These are phyloP conservation scores for Centropus unirufus DNA, from an alignment of 2,113 vertebrate species.

Conservation along the genomic window DNA sequence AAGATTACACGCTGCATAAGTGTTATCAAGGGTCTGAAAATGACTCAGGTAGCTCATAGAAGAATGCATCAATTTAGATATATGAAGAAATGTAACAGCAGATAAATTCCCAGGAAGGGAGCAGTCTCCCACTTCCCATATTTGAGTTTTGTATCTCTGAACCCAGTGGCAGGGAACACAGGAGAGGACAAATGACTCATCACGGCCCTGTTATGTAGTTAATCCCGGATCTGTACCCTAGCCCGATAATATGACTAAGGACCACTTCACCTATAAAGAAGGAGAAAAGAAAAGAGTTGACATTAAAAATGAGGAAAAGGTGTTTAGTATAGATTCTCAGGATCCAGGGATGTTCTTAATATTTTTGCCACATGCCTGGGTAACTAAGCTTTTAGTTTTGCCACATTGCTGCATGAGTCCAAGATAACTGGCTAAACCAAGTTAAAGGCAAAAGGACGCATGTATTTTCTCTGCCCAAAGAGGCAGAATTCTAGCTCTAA, in stretches of 20 bases:
- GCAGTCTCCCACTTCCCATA: neutral
- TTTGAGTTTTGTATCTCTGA: conserved; percentile 43
- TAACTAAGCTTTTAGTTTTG: neutral
- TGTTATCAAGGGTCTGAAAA: neutral
- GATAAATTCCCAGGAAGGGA: neutral
- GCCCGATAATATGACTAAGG: neutral
- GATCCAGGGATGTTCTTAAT: neutral
- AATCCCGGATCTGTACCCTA: neutral
- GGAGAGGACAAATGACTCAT: conserved; percentile 31
- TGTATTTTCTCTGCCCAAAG: neutral
- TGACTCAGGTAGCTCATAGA: neutral
- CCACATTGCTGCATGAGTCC: accelerated
- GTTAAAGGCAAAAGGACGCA: neutral
- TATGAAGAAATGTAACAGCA: neutral
- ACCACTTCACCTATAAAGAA: neutral
- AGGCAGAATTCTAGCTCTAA: neutral
- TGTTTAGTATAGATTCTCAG: neutral
- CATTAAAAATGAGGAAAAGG: neutral
- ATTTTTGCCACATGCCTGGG: accelerated
- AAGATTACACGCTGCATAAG: neutral
- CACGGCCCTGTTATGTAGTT: neutral
- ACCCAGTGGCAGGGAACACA: neutral
- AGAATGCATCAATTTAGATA: neutral
- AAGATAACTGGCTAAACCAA: neutral
- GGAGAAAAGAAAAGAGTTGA: neutral